These are phyloP conservation scores for Oopsacas minuta DNA, from an alignment of 37 sponge, comb jelly and placozoan species.

Conservation along the genomic window DNA sequence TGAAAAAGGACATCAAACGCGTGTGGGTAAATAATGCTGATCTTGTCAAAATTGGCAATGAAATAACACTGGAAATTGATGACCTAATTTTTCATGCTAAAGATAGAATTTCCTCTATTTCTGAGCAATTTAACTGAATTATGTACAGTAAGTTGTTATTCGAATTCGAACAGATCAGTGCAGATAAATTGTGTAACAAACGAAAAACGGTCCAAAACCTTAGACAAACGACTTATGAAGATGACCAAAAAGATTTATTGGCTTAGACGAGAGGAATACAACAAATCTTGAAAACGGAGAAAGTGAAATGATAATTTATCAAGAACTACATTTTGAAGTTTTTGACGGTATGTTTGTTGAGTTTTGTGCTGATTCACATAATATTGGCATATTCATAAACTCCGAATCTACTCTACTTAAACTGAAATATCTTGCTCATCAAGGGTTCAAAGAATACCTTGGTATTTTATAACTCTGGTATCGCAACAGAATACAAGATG, in stretches of 20 bases:
- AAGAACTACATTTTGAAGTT: neutral
- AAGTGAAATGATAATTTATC: neutral
- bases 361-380: neutral
- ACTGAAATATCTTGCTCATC: neutral
- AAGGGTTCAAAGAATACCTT: neutral
- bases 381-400: neutral
- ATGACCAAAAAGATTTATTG: neutral
- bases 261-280: neutral
- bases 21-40: neutral
- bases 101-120: neutral
- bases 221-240: neutral
- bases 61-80: neutral
- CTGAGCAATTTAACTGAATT: neutral
- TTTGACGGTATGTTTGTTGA: neutral
- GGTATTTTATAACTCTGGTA: conserved; percentile 2
- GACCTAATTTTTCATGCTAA: neutral
- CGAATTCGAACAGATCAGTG: neutral
- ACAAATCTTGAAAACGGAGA: neutral
- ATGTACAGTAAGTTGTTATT: neutral
- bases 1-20: neutral
- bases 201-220: neutral
- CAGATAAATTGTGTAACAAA: neutral
- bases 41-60: neutral
- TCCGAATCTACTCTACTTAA: neutral
- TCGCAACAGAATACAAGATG: conserved; percentile 6